Conservation (phyloP, 2,113 vertebrate species). For the Callocephalon fimbriatum region DNA sequence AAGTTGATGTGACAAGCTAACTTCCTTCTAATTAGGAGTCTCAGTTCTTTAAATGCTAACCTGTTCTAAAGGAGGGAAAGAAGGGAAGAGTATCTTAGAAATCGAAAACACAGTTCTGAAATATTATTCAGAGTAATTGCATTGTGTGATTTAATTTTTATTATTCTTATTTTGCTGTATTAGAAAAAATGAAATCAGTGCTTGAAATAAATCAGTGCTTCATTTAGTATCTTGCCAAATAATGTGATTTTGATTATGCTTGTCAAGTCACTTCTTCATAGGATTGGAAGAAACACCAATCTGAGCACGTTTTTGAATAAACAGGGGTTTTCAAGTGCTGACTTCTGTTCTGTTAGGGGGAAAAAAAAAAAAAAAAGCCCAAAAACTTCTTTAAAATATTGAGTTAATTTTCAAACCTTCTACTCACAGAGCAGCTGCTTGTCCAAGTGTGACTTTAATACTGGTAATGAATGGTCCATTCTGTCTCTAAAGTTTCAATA, state of each 20-base stretch:
- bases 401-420: constrained; percentile 15
- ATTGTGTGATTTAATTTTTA: background rate
- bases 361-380: background rate
- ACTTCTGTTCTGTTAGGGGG: background rate
- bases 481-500: constrained; percentile 25
- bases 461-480: constrained; percentile 15
- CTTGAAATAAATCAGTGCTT: background rate
- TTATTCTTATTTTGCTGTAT: background rate
- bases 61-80: background rate
- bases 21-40: background rate
- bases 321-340: background rate
- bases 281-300: background rate
- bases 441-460: constrained; percentile 36
- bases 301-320: background rate
- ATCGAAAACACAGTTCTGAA: background rate
- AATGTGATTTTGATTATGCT: background rate
- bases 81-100: background rate
- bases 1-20: background rate
- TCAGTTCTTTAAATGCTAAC: background rate
- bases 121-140: background rate
- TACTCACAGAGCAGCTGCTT: constrained; percentile 43
- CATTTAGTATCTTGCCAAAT: background rate
- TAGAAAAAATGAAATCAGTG: background rate
- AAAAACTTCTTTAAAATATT: constrained; percentile 32
- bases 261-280: background rate